Conservation (phyloP, 2,888 invertebrate species). For the Pollenia griseotomentosa region DNA sequence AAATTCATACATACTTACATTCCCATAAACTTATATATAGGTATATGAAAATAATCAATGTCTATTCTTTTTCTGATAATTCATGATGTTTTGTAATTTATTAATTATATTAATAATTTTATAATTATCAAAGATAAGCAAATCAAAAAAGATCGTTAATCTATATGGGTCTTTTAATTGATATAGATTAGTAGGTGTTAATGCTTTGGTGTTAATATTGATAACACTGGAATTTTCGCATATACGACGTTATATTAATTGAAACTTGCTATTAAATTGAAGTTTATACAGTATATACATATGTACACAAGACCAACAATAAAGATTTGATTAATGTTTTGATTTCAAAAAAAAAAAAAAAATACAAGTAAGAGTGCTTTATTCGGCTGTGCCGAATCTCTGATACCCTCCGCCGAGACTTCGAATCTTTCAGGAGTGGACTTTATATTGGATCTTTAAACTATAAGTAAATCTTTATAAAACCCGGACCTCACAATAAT, state of each 20-base stretch:
- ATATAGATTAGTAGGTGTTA: conserved; percentile 15
- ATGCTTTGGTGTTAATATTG: conserved; percentile 3
- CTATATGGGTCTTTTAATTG: conserved; percentile 23
- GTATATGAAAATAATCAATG: too few species aligned
- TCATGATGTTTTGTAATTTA: background rate
- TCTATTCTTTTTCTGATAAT: too few species aligned
- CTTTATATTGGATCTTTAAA: too few species aligned
- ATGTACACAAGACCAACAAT: background rate
- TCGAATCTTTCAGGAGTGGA: too few species aligned
- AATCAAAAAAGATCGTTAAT: conserved; percentile 33
- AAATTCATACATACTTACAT: too few species aligned
- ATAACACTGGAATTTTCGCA: conserved; percentile 25
- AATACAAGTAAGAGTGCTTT: too few species aligned
- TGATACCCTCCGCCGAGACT: too few species aligned
- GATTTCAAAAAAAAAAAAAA: background rate
- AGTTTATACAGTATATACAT: conserved; percentile 53
- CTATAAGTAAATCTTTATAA: too few species aligned
- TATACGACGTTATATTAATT: background rate
- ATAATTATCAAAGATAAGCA: background rate
- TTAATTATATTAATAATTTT: too few species aligned
- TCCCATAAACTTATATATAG: too few species aligned
- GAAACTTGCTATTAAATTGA: conserved; percentile 43
- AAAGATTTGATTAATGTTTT: conserved; percentile 6
- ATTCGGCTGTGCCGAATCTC: too few species aligned
- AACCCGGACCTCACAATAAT: too few species aligned